Evolutionary conservation across 1,140 invertebrate species (phyloP), one percentile per base, ranked within the genome.

Genomic region (Zaprionus camerounensis): DNA sequence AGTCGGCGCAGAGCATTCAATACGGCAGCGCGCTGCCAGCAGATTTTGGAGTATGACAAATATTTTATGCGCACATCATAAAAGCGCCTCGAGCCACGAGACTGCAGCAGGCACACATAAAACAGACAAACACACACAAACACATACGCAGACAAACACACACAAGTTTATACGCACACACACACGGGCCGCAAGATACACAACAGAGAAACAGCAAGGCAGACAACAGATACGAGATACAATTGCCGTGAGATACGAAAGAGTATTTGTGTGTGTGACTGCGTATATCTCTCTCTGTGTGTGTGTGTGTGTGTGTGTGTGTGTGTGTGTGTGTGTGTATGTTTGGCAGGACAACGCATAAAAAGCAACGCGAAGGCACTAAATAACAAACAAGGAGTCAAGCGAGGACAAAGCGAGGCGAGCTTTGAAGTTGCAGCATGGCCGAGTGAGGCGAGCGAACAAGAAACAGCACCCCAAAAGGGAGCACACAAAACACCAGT

Each of bases 1-100:
- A 56, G 22, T 51, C 24, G 57, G 55, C 57, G 49, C 51, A 51
- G 56, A 69, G 62, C 71, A 83, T 81, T 69, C 78, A 84, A 84
- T 80, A 78, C 63, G 31, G 41, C 31, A 38, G 49, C 31, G 58
- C 41, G 56, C 64, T 75, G 53, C 63, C 63, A 59, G 72, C 74
- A 83, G 78, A 88, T 88, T 87, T 88, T 78, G 70, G 77, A 78
- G 85, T 77, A 90, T 87, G 84, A 87, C 83, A 87, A 87, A 87
- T 87, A 87, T 88, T 88, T 90, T 88, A 90, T 88, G 84, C 81
- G 85, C 84, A 84, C 85, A 88, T 81, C 85, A 81, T 90, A 88
- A 87, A 80, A 88, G 78, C 58, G 72, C 72, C 72, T 75, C 67
- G 67, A 74, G 68, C 61, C 68, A 71, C 55, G 68, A 75, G 80